These are phyloP conservation scores for Stramonita haemastoma DNA, from an alignment of 2,888 invertebrate genomes.

Conservation along the genomic window DNA sequence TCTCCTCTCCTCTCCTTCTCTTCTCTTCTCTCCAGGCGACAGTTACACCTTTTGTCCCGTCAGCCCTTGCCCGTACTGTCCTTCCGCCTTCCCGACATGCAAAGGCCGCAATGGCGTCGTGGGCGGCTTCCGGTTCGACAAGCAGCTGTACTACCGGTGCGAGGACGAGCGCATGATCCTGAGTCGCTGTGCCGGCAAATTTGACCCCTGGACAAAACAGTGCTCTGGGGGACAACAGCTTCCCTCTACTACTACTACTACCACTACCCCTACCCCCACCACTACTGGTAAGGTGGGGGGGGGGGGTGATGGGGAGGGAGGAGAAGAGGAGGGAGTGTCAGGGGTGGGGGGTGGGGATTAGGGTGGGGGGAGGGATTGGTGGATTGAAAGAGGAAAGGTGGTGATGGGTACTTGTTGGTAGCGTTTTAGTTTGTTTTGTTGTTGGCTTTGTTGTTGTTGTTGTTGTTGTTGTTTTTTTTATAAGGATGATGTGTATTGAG, in stretches of 20 bases:
- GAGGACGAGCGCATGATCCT: constrained; percentile 41
- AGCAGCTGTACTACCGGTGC: constrained; percentile 41
- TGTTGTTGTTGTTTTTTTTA: too few species aligned
- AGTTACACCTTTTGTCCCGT: constrained; percentile 46
- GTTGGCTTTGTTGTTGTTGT: too few species aligned
- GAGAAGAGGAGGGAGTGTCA: too few species aligned
- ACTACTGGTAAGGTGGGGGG: not conserved
- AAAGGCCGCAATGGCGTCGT: constrained; percentile 37
- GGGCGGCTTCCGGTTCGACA: constrained; percentile 43
- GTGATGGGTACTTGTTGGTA: too few species aligned
- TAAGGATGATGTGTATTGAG: too few species aligned
- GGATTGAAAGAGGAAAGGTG: too few species aligned
- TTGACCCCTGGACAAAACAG: constrained; percentile 29
- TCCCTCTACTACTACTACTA: not conserved
- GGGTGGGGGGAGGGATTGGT: too few species aligned
- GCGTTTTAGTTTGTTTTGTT: too few species aligned
- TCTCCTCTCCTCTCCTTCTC: not conserved
- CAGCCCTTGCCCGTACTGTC: constrained; percentile 45
- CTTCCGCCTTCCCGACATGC: constrained; percentile 45
- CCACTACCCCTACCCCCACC: not conserved
- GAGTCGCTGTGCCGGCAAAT: constrained; percentile 38
- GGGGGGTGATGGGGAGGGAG: too few species aligned
- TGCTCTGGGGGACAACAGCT: constrained; percentile 22
- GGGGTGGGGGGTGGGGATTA: too few species aligned
- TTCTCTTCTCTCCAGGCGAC: constrained; percentile 31